Base-by-base conservation (phyloP, 2,888 invertebrate species). In the Hypomecis atomaria region DNA sequence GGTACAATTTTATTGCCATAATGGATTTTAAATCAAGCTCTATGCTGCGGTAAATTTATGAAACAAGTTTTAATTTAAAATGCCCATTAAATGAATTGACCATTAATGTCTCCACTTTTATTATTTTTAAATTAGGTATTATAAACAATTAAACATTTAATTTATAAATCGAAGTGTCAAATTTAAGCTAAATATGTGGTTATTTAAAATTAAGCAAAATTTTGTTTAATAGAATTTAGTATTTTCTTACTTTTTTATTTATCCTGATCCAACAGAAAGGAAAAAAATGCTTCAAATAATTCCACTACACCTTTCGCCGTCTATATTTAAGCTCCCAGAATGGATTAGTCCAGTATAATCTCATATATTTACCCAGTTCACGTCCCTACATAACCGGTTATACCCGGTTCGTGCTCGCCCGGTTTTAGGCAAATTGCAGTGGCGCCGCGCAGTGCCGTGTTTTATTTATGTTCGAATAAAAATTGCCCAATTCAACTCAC, bases 351-450 rank as follows among this genome's bases (percentile, higher is more conserved):
- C 60, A 57, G 60, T 43, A 54, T 62, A 69, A 69, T 63, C 62
- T 61, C 64, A 57, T 62, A 62, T 59, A 61, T 59, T 72, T 72
- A 67, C 66, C 69, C 65, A 65, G 62, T 65, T 66, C 69, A 72
- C 73, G 72, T 70, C 65, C 59, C 54, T 61, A 71, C 68, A 74
- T 74, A 76, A 75, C 71, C 58, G 66, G 73, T 70, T 73, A 73
- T 62, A 60, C 66, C 62, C 65, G 64, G 70, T 73, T 72, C 69
- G 69, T 70, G 74, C 70, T 66, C 76, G 75, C 76, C 75, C 73
- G 85, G 88, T 90, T 89, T 90, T 89, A 90, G 83, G 82, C 83
- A 90, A 91, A 91, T 90, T 90, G 90, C 87, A 72, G 50, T 55
- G 36, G 54, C 52, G 40, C 43, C 49, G 23, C 54, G 54, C 34